Evolutionary conservation across 2,888 invertebrate species (phyloP), one percentile per base, ranked within the genome.

Genomic region (Disparrhopalites patrizii): DNA sequence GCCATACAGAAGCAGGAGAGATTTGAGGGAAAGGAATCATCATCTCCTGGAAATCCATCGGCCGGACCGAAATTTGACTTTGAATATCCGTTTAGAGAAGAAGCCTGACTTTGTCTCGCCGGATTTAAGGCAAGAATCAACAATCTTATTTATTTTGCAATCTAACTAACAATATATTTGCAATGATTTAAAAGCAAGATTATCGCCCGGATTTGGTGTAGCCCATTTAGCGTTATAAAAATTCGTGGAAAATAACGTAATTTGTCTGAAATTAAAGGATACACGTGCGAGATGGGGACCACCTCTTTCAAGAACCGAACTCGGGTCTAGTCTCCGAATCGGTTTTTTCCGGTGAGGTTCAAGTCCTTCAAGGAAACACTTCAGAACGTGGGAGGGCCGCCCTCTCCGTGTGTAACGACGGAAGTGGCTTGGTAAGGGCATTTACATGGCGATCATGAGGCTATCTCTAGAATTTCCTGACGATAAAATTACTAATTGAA

Each of bases 31-130:
- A 31, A 62, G 50, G 5, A 69, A 73, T 20, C 68, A 66, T 52
- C 73, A 73, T 36, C 66, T 70, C 50, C 52, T 73, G 33, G 64
- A 71, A 25, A n/a, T 70, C 4, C 27, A 28, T 10, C 28, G 62
- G 33, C 43, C 54, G 15, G n/a, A 31, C 3, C 20, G 23, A 3
- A 66, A 68, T 10, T 43, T 67, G 13, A 66, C 66, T 1, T 55
- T 70, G n/a, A 64, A 60, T 0, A 65, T 70, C 62, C 72, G 70
- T 65, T 38, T 72, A 8, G 31, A 40, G 36, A 55, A 57, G 23
- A 66, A 68, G 30, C 18, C 65, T 1, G 54, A 61, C 5, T 60
- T 70, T 10, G 25, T 64, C 1, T 55, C 40, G 1, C 51, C 52
- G 38, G 20, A 25, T 27, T 52, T 52, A 27, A 62, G 20, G 52